These are phyloP conservation scores for Clostera curtula DNA, from an alignment of 2,888 invertebrate genomes.

Conservation along the genomic window DNA sequence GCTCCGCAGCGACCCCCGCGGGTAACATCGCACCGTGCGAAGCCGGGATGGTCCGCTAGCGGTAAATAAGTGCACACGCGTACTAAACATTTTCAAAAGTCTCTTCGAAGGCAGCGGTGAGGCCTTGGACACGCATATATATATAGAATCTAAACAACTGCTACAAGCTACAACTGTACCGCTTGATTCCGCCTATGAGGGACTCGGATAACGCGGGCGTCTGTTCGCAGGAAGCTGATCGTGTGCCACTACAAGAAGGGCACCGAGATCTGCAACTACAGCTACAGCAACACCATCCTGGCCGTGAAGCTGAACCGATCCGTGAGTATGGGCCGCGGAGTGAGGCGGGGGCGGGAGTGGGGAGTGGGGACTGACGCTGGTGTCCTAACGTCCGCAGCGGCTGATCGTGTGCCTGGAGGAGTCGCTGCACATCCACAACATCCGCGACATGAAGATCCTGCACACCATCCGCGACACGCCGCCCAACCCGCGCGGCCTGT, in stretches of 20 bases:
- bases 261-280: constrained; percentile 98
- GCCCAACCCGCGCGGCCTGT: constrained; percentile 93
- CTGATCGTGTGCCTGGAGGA: constrained; percentile 98
- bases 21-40: too few species aligned
- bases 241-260: constrained; percentile 98
- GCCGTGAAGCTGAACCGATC: constrained; percentile 96
- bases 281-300: constrained; percentile 94
- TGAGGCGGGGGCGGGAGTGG: not conserved
- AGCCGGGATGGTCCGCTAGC: too few species aligned
- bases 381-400: constrained; percentile 72
- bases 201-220: constrained; percentile 3
- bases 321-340: constrained; percentile 64
- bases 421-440: constrained; percentile 98
- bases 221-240: constrained; percentile 79
- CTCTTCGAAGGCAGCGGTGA: too few species aligned
- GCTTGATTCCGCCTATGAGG: too few species aligned
- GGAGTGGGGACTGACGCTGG: constrained; percentile 4
- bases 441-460: constrained; percentile 97
- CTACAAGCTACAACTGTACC: too few species aligned
- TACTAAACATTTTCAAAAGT: too few species aligned
- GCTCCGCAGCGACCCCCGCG: too few species aligned
- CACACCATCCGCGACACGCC: constrained; percentile 99
- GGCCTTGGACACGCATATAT: too few species aligned
- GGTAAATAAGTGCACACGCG: too few species aligned
- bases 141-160: too few species aligned